Conservation (phyloP, 35 echinoderm and acorn worm genomes). For the Patiria miniata region DNA sequence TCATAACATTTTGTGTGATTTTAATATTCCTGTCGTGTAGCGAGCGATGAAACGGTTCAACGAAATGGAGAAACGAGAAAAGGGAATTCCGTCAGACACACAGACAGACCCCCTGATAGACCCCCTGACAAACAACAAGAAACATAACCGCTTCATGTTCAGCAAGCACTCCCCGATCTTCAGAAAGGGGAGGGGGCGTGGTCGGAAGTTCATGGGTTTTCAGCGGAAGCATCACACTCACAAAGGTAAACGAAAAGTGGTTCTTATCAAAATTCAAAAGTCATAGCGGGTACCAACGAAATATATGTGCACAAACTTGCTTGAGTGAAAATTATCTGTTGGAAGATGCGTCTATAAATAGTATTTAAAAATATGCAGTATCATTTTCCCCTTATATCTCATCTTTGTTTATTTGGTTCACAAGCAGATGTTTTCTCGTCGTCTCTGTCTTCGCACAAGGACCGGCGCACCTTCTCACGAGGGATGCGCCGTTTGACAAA, state of each 20-base stretch:
- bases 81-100: not conserved
- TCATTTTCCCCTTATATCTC: no score
- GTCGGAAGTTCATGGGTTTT: not conserved
- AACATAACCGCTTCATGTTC: not conserved
- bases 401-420: not conserved
- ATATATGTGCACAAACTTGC: no score
- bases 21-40: not conserved
- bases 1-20: not conserved
- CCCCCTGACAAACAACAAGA: not conserved
- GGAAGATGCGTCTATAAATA: no score
- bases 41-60: slow-evolving; percentile 66
- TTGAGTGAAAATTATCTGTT: no score
- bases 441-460: not conserved
- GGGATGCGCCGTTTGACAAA: not conserved
- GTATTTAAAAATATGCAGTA: no score
- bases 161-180: not conserved
- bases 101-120: not conserved
- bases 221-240: slow-evolving; percentile 2
- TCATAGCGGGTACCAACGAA: no score
- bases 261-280: no score
- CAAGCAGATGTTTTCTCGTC: not conserved
- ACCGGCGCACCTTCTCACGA: not conserved
- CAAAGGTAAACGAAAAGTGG: slow-evolving; percentile 16
- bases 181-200: not conserved
- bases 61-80: slow-evolving; percentile 41